A percentile compares a stretch with the other conserved stretches of the same genome.
Evolutionary conservation across 2,113 vertebrate species (phyloP).

Genomic region (Eurypyga helias): DNA sequence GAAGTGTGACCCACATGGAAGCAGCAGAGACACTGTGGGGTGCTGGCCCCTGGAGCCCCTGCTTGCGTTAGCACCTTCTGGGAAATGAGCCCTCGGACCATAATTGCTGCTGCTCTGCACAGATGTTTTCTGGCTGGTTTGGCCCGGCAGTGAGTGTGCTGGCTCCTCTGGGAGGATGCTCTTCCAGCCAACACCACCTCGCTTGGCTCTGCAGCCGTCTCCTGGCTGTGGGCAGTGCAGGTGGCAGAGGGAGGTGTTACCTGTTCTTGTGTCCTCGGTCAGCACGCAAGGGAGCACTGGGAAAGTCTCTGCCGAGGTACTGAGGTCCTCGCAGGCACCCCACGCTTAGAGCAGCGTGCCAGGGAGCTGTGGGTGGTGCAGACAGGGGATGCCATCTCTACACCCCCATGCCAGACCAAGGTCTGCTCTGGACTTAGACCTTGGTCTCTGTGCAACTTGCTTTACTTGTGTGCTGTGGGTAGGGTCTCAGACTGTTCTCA

Average conservation of each 20-base stretch:
- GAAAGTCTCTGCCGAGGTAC: neutral
- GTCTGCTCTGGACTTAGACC: neutral
- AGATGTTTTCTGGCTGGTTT: neutral
- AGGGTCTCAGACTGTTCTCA: neutral
- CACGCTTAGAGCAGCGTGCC: neutral
- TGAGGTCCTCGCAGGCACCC: neutral
- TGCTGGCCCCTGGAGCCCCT: neutral
- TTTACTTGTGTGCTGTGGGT: neutral
- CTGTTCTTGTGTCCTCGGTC: neutral
- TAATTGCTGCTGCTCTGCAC: neutral
- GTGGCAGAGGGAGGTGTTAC: neutral
- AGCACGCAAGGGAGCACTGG: neutral
- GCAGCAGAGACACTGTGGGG: accelerated
- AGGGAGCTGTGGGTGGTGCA: neutral
- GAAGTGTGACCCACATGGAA: accelerated
- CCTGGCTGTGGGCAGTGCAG: neutral
- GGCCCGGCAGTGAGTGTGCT: neutral
- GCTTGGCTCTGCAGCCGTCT: neutral
- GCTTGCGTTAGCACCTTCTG: neutral
- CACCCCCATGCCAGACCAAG: neutral
- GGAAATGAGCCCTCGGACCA: neutral
- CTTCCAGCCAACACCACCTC: neutral
- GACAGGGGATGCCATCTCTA: neutral
- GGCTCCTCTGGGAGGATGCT: neutral
- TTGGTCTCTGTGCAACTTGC: neutral